These are phyloP conservation scores for Melipona bicolor DNA, from an alignment of 2,888 invertebrate species.

Conservation along the genomic window DNA sequence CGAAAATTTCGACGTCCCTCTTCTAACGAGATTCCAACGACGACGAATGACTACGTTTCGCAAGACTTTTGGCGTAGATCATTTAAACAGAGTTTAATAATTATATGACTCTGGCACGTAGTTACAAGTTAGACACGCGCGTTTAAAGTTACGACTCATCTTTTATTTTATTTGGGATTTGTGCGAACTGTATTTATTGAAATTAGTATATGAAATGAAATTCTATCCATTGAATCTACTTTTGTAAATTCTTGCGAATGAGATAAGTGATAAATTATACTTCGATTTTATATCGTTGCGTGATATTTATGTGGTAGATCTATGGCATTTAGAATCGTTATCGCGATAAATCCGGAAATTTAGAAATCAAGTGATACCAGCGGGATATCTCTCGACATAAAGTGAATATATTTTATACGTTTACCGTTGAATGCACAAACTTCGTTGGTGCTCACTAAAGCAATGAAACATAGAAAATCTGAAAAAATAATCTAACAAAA, in stretches of 20 bases:
- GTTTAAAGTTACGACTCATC: too few species aligned
- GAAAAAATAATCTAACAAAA: too few species aligned
- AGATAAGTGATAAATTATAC: neutral
- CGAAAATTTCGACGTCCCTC: neutral
- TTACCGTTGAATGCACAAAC: neutral
- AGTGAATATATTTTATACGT: neutral
- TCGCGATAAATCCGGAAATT: neutral
- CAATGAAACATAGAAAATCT: neutral
- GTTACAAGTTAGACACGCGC: too few species aligned
- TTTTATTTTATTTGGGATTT: too few species aligned
- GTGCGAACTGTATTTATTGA: neutral
- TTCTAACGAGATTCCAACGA: conserved; percentile 22
- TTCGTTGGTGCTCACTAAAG: neutral
- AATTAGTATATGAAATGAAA: neutral
- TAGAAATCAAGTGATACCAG: neutral
- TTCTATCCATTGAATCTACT: neutral
- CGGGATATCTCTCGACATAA: neutral
- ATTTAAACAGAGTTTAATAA: neutral
- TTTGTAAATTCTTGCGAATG: too few species aligned
- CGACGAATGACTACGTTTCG: neutral
- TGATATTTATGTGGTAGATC: neutral
- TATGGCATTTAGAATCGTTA: neutral
- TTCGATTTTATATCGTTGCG: neutral
- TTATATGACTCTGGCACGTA: neutral
- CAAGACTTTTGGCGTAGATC: neutral